Conservation (phyloP, 2,113 vertebrate genomes). For the Colaptes auratus region DNA sequence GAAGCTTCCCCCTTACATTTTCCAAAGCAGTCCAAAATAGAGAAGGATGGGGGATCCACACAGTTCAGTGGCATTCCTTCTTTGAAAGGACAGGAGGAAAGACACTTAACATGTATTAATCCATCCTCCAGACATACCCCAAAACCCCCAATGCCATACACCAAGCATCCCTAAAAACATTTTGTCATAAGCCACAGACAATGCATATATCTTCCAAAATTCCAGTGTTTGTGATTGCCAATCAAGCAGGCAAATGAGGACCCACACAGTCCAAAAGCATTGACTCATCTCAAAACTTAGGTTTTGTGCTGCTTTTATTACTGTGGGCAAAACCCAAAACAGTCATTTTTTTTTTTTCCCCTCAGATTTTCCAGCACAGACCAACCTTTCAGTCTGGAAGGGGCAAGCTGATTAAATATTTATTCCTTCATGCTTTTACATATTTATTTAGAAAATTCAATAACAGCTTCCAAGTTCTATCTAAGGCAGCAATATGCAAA, state of each 20-base stretch:
- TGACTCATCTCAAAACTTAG: not conserved
- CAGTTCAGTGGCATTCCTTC: not conserved
- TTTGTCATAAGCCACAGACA: not conserved
- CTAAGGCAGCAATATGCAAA: not conserved
- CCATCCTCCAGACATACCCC: conserved; percentile 7
- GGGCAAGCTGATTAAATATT: not conserved
- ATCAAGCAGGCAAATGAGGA: not conserved
- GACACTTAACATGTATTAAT: conserved; percentile 21
- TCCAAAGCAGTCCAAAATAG: not conserved
- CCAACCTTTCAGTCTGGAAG: not conserved
- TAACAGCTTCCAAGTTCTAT: not conserved
- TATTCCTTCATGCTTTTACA: not conserved
- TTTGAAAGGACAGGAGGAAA: conserved; percentile 33
- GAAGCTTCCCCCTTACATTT: not conserved
- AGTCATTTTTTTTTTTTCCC: not conserved
- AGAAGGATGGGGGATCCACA: not conserved
- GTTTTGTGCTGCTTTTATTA: not conserved
- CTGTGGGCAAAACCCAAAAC: not conserved
- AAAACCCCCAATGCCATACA: not conserved
- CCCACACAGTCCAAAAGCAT: not conserved
- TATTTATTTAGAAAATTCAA: not conserved
- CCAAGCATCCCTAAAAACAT: not conserved
- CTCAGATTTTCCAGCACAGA: not conserved
- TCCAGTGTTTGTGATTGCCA: not conserved
- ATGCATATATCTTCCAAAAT: not conserved